Evolutionary conservation across 2,113 vertebrate genomes (phyloP).

Genomic region (cattle (Bos taurus)): ARS-UCD2.0 NC_037329.1:80741501-80742000

Average conservation of each 20-base stretch:
- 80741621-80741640: background rate
- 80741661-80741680: background rate
- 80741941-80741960: background rate
- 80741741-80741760: background rate
- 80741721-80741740: background rate
- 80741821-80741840: background rate
- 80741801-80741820: background rate
- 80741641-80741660: background rate
- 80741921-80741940: background rate
- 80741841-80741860: background rate
- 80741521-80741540: background rate
- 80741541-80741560: background rate
- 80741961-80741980: background rate
- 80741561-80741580: background rate
- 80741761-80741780: background rate
- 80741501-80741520: background rate
- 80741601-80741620: background rate
- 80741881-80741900: background rate
- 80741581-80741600: background rate
- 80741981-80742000: background rate
- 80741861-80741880: background rate
- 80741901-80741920: background rate
- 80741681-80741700: background rate
- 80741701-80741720: background rate
- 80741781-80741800: background rate